Base-by-base conservation (phyloP, 2,888 invertebrate species). In the Branchipolynoe longqiensis region DNA sequence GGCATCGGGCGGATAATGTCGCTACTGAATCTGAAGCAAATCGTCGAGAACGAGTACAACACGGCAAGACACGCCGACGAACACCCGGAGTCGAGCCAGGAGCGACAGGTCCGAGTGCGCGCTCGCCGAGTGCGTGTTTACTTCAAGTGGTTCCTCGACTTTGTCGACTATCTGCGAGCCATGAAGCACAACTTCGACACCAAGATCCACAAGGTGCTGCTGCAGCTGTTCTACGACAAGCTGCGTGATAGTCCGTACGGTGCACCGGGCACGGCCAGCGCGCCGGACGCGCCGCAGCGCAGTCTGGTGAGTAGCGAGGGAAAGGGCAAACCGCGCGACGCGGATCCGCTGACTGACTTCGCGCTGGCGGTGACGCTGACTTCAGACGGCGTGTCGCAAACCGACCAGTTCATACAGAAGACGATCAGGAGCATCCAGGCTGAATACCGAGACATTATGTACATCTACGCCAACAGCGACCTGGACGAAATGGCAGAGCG, bases 81-180 rank as follows among this genome's bases (percentile, higher is more conserved):
- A n/a, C 25, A 78, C 54, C 25, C 78, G 14, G 78, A 78, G 48
- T 25, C 25, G 48, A 78, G 78, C 18, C 41, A 3, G 3, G 78
- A 78, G 48, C 14, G 78, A n/a, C 78, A 78, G 33, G 28, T 48
- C 28, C n/a, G 41, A 8, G 78, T 78, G 14, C 1, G 78, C 14
- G 28, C 41, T 6, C 14, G 78, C 1, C 18, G 78, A n/a, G 78
- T 78, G 25, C 41, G 78, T 41, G 78, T 78, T 14, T 78, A 78
- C 33, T 78, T 78, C 48, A 78, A 78, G 33, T 78, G 78, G 78
- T 78, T 48, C 25, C 78, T 78, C 14, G 78, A 78, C 54, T 78
- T 78, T 78, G 78, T 78, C 0, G 78, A 78, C 25, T 78, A 78
- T 28, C 48, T 78, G 14, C 1, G 78, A 28, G 78, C 78, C 6